These are phyloP conservation scores for Takifugu flavidus DNA, from an alignment of 2,113 vertebrate genomes.

Conservation along the genomic window DNA sequence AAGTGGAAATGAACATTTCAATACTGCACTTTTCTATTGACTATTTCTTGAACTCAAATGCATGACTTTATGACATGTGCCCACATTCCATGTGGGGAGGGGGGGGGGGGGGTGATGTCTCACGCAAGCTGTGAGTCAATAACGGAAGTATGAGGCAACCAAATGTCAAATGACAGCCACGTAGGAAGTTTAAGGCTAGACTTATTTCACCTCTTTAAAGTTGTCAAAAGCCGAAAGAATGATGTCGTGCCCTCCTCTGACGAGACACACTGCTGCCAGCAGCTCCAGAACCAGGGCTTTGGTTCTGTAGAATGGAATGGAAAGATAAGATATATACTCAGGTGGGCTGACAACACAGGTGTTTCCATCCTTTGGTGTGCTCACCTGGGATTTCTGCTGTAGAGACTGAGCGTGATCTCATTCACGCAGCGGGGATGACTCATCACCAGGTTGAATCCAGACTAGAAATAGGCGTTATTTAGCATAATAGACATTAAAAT, in stretches of 20 bases:
- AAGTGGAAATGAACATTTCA: background rate
- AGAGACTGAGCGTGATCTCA: slow-evolving; percentile 93
- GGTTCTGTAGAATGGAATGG: slow-evolving; percentile 74
- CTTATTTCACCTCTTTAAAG: slow-evolving; percentile 86
- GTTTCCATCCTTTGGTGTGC: slow-evolving; percentile 3
- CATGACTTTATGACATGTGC: slow-evolving; percentile 7
- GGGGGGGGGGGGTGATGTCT: background rate
- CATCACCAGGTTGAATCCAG: slow-evolving; percentile 96
- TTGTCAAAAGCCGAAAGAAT: slow-evolving; percentile 92
- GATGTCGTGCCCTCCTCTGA: slow-evolving; percentile 93
- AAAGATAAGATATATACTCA: background rate
- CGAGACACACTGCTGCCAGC: slow-evolving; percentile 90
- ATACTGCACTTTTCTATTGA: background rate
- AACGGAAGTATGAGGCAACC: slow-evolving; percentile 26
- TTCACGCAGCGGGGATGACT: slow-evolving; percentile 92
- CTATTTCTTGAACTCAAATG: background rate
- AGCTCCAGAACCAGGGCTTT: slow-evolving; percentile 93
- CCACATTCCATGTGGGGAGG: slow-evolving; percentile 8
- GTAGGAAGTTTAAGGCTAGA: background rate
- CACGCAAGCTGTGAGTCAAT: slow-evolving; percentile 39
- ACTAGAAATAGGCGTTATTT: slow-evolving; percentile 66
- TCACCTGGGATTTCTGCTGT: slow-evolving; percentile 92
- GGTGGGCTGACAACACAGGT: background rate
- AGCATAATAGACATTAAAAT: background rate
- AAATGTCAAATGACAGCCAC: background rate